phyloP scores from a whole-genome alignment of 30 jellyfish, hydroid and myxozoan species.

The Pelagia noctiluca region DNA sequence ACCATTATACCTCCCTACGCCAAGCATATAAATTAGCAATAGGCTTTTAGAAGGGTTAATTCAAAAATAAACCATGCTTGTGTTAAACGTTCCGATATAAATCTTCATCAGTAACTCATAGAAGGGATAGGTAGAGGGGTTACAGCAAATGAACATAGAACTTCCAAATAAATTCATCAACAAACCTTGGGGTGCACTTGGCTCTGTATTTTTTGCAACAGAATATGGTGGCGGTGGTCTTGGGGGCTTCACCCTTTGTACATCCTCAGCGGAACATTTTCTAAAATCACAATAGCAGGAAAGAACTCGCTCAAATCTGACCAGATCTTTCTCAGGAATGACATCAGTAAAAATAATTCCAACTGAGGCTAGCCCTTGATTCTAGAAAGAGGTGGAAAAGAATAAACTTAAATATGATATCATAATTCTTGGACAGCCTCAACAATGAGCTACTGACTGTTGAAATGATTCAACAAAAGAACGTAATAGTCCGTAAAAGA shows the following conservation, averaged over 20 bases:
- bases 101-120: too few species aligned
- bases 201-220: background rate
- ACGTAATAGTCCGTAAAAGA: too few species aligned
- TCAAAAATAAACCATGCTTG: too few species aligned
- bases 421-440: background rate
- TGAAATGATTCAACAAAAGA: too few species aligned
- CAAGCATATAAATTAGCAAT: too few species aligned
- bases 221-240: constrained; percentile 92
- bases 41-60: too few species aligned
- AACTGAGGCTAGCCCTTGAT: constrained; percentile 58
- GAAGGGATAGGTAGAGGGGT: too few species aligned
- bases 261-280: constrained; percentile 22
- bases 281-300: constrained; percentile 84
- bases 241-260: constrained; percentile 63
- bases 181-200: constrained; percentile 11
- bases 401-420: background rate
- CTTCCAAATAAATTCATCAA: too few species aligned
- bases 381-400: background rate
- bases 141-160: too few species aligned
- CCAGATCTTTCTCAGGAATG: constrained; percentile 65
- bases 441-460: too few species aligned
- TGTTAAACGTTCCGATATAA: too few species aligned
- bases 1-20: too few species aligned
- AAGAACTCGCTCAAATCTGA: constrained; percentile 82
- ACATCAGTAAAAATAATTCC: constrained; percentile 81